A percentile compares a stretch with the other conserved stretches of the same genome.
Evolutionary conservation across 1,140 invertebrate genomes (phyloP).

Genomic region (Calliphora vicina): DNA sequence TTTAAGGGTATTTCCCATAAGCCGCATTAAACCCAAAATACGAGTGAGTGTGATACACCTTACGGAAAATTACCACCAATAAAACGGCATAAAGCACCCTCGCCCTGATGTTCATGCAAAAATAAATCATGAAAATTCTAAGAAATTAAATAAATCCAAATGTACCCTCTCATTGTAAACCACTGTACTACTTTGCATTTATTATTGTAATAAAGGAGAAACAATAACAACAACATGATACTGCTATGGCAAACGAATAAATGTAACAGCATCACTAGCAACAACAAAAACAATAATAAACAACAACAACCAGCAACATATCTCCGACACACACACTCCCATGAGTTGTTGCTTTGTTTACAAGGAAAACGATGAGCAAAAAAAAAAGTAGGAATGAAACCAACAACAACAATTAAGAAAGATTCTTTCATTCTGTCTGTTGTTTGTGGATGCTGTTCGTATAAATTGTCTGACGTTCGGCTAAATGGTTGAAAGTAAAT

Average conservation of each 20-base stretch:
- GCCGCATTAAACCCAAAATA: background rate
- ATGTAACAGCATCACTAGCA: too few relatives aligned
- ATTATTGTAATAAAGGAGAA: too few relatives aligned
- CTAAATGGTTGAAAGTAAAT: constrained; percentile 21
- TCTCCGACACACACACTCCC: background rate
- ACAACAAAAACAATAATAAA: background rate
- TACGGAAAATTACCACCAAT: too few relatives aligned
- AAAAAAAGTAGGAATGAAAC: background rate
- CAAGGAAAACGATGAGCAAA: background rate
- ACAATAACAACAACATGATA: too few relatives aligned
- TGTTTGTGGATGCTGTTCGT: constrained; percentile 25
- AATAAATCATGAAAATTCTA: too few relatives aligned
- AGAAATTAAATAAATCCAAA: too few relatives aligned
- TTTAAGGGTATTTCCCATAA: background rate
- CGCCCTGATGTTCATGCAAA: too few relatives aligned
- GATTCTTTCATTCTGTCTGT: constrained; percentile 6
- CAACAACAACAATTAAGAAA: constrained; percentile 15
- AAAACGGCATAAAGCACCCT: too few relatives aligned
- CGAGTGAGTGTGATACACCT: too few relatives aligned
- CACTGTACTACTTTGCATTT: too few relatives aligned
- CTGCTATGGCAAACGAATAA: too few relatives aligned
- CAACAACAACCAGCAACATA: background rate
- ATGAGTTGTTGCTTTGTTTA: background rate
- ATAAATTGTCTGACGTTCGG: constrained; percentile 23
- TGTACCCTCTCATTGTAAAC: too few relatives aligned